Percentiles rank a stretch among this genome's conserved stretches.
These are phyloP conservation scores for Epicauta chinensis DNA, from an alignment of 1,140 invertebrate species.

Conservation along the genomic window DNA sequence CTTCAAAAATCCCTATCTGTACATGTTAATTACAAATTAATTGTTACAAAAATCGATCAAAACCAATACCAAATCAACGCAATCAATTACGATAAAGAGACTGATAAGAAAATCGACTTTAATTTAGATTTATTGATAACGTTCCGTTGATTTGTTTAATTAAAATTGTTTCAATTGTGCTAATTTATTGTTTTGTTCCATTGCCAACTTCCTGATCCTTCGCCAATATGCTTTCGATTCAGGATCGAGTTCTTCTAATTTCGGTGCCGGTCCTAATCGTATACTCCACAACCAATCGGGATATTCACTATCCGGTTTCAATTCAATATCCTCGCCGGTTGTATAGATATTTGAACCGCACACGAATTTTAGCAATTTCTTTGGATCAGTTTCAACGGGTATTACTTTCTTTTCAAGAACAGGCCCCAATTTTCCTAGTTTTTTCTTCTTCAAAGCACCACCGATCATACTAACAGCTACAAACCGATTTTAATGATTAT, in stretches of 20 bases:
- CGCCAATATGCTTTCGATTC: conserved; percentile 77
- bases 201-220: conserved; percentile 53
- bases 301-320: conserved; percentile 83
- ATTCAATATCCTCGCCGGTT: conserved; percentile 72
- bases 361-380: conserved; percentile 71
- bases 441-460: conserved; percentile 44
- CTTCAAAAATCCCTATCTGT: neutral
- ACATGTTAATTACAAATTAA: conserved; percentile 7
- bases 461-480: conserved; percentile 33
- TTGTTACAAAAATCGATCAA: conserved; percentile 1
- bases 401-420: conserved; percentile 63
- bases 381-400: conserved; percentile 79
- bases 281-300: conserved; percentile 90
- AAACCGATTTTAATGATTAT: conserved; percentile 11
- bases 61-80: conserved; percentile 1
- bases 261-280: conserved; percentile 50
- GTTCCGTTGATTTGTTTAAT: conserved; percentile 22
- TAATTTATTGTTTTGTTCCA: conserved; percentile 56
- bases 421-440: conserved; percentile 51
- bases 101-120: neutral
- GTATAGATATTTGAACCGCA: conserved; percentile 81
- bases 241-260: conserved; percentile 71
- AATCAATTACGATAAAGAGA: conserved; percentile 3
- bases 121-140: conserved; percentile 11
- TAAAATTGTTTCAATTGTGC: conserved; percentile 49